Evolutionary conservation across 2,888 invertebrate genomes (phyloP).

Genomic region (Metopia argyrocephala): DNA sequence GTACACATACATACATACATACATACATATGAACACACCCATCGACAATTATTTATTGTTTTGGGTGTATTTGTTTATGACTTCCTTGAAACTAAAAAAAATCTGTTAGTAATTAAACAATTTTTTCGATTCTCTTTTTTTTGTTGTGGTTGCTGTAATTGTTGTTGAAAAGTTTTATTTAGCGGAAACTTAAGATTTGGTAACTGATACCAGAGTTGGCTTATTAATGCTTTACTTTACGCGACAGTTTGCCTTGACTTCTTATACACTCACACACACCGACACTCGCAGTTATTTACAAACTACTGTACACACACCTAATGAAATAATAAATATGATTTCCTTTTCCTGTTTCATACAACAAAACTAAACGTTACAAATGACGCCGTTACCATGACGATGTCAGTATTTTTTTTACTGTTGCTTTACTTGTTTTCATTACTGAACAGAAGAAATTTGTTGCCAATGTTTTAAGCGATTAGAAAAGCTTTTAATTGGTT

Average conservation of each 20-base stretch:
- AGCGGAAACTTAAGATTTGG: background rate
- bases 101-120: background rate
- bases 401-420: background rate
- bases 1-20: background rate
- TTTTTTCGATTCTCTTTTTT: background rate
- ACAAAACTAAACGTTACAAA: background rate
- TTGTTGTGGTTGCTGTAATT: background rate
- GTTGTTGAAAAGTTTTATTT: background rate
- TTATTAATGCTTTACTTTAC: background rate
- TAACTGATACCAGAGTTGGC: background rate
- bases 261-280: background rate
- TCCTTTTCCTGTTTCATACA: conserved; percentile 20
- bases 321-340: conserved; percentile 20
- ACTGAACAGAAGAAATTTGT: background rate
- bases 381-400: background rate
- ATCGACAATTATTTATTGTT: background rate
- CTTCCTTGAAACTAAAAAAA: background rate
- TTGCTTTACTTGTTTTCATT: background rate
- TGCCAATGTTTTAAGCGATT: conserved; percentile 17
- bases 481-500: conserved; percentile 22
- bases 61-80: background rate
- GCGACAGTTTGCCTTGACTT: conserved; percentile 8
- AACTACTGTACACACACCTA: background rate
- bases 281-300: background rate
- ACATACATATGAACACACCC: background rate